Conservation (phyloP, 2,113 vertebrate species). For the Boulengeromyrus knoepffleri region DNA sequence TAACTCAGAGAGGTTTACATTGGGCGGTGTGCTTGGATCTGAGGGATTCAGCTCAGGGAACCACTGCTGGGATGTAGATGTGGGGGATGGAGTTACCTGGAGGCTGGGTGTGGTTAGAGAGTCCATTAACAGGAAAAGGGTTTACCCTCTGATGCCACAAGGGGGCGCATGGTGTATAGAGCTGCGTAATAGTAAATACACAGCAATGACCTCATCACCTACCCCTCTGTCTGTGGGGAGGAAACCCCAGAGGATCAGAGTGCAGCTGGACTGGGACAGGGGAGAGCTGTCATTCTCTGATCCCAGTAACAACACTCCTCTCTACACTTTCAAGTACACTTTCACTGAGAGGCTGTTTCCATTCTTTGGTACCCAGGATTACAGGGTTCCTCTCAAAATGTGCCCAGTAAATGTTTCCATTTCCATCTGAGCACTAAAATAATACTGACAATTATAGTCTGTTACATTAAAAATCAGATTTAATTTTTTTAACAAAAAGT, state of each 20-base stretch:
- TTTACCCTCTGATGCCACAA: not conserved
- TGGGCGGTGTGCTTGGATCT: not conserved
- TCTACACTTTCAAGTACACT: not conserved
- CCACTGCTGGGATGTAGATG: not conserved
- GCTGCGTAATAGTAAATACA: not conserved
- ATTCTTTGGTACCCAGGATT: too few relatives aligned
- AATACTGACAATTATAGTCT: not conserved
- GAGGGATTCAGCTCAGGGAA: not conserved
- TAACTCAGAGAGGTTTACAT: not conserved
- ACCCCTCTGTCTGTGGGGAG: not conserved
- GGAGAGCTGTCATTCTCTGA: not conserved
- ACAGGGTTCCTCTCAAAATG: not conserved
- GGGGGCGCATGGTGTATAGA: not conserved
- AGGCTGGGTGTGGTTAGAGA: not conserved
- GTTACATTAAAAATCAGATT: not conserved
- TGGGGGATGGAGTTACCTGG: not conserved
- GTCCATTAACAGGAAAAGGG: not conserved
- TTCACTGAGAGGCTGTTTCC: not conserved
- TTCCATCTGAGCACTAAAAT: not conserved
- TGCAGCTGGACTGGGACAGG: not conserved
- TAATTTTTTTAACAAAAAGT: not conserved
- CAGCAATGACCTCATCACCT: not conserved
- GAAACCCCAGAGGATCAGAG: not conserved
- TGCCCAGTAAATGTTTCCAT: not conserved
- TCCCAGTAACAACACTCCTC: not conserved